Percentiles rank a stretch among this genome's conserved stretches.
Conservation (phyloP, 2,888 invertebrate species). For the Pristionchus fissidentatus region DNA sequence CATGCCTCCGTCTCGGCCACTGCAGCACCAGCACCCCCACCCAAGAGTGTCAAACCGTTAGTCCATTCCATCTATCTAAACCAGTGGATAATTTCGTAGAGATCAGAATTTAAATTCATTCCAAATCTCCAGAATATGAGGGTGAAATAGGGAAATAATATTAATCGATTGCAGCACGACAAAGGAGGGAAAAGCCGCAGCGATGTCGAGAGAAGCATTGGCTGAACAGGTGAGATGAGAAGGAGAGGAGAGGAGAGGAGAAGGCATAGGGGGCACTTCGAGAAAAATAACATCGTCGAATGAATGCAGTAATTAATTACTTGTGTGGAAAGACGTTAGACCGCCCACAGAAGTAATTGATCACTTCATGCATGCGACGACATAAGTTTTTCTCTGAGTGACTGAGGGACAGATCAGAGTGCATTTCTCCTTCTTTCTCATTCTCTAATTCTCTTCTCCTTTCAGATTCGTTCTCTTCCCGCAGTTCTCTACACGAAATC, state of each 20-base stretch:
- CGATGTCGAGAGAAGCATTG: conserved; percentile 41
- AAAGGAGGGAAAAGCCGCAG: conserved; percentile 43
- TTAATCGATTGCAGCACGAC: neutral
- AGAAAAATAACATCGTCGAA: neutral
- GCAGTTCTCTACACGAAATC: conserved; percentile 74
- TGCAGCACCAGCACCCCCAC: conserved; percentile 6
- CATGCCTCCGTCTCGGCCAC: conserved; percentile 37
- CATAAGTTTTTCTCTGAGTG: no score
- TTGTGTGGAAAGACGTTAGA: no score
- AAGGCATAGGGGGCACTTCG: neutral
- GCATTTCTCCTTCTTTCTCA: neutral
- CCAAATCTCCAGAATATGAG: no score
- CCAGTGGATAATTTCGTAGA: neutral
- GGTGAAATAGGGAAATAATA: neutral
- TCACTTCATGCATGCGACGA: no score
- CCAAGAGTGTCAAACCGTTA: conserved; percentile 26
- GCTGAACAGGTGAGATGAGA: conserved; percentile 43
- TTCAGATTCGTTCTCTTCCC: conserved; percentile 72
- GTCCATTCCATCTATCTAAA: neutral
- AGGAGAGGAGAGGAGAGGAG: neutral
- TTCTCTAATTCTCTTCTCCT: neutral
- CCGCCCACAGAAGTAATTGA: neutral
- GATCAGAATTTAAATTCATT: no score
- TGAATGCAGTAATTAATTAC: no score
- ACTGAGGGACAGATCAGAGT: no score